Evolutionary conservation across 92 coral and sea anemone genomes (phyloP), one percentile per base, ranked within the genome.

Genomic region (Parazoanthus darwini): DNA sequence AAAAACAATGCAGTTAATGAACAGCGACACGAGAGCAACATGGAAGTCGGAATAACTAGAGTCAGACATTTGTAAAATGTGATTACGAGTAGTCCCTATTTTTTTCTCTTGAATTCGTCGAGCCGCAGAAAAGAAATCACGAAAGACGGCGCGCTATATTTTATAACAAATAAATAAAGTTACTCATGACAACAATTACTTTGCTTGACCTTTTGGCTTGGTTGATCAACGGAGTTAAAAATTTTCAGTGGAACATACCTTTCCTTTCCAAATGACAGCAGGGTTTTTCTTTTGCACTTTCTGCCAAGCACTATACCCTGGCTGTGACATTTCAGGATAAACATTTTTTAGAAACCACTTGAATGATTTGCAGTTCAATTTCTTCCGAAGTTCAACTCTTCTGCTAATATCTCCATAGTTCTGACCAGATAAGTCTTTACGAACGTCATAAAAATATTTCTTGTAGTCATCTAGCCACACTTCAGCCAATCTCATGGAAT

Each of bases 401-500:
- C 92, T 87, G 78, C 93, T 96, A 51, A 96, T 78, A 86, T 96
- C 89, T 25, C 99, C 99, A 89, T 86, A 96, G 54, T 85, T 66
- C 48, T 82, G 90, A 36, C 97, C 98, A 50, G 86, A 80, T 20
- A 96, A 86, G 68, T 90, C 92, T 56, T 85, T 82, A 56, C 90
- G 91, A 59, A 89, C 79, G 29, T 95, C 89, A 75, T 96, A 96
- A 65, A 93, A 96, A 78, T 96, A 88, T 86, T 96, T 91, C 81
- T 96, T 96, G 86, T 96, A 95, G 20, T 91, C 97, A 85, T 96
- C 99, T 59, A 96, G 85, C 99, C 99, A 96, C 36, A 96, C 99
- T 91, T 96, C 99, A 50, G 99, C 99, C 6, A 96, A 93, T 50
- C 99, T 91, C 98, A 96, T 96, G 80, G 99, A 96, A 87, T 96